phyloP scores from a whole-genome alignment of 2,797 vertebrate species.

The Coregonus ussuriensis region DNA sequence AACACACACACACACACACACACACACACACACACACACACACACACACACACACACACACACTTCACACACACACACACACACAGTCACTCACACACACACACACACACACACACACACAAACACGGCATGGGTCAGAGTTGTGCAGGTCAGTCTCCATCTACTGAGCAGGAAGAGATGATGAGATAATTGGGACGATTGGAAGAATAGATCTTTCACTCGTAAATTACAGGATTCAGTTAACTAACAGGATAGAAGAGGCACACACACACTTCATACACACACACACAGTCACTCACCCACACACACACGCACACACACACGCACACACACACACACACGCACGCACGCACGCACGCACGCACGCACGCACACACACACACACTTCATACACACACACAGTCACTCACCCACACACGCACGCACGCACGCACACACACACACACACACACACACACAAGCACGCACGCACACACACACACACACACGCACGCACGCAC shows the following conservation, averaged over 20 bases:
- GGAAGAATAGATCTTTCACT: slow-evolving; percentile 1
- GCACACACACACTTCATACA: background rate
- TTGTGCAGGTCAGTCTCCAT: background rate
- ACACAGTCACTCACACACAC: background rate
- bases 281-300: too few relatives aligned
- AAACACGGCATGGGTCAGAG: background rate
- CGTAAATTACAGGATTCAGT: background rate
- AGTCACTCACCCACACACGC: too few relatives aligned
- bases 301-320: too few relatives aligned
- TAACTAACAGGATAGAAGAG: background rate
- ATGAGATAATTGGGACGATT: background rate
- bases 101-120: background rate
- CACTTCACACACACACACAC: background rate
- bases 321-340: background rate
- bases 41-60: background rate
- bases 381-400: background rate
- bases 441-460: background rate
- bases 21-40: background rate
- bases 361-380: background rate
- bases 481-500: too few relatives aligned
- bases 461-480: background rate
- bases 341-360: background rate
- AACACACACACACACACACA: background rate
- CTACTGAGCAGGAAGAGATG: background rate
- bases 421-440: too few relatives aligned